Evolutionary conservation across 2,888 invertebrate species (phyloP), one percentile per base, ranked within the genome.

Genomic region (Automeris io): DNA sequence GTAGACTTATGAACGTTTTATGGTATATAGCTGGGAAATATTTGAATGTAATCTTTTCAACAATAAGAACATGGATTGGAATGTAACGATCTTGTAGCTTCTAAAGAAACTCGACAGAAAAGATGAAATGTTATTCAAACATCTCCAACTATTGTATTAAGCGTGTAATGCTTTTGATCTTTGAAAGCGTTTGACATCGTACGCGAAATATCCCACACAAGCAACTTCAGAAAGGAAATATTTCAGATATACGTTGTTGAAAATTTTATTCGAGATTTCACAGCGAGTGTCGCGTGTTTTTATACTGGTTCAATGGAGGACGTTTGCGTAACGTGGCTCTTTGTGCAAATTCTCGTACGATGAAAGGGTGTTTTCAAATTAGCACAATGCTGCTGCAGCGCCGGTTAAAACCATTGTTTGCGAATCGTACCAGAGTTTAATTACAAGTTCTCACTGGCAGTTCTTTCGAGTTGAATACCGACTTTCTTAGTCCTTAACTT

Each of bases 301-400:
- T 70, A 61, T 67, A 68, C 70, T 66, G n/a, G 69, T 70, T 69
- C 70, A 72, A 68, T 64, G 68, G 66, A 51, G 52, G 56, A 55
- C 57, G 54, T 51, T 65, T 51, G 58, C 16, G 8, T 60, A 62
- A 62, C 61, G 54, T 52, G 47, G 56, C 54, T 60, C 61, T 57
- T 50, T 45, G 53, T 29, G 16, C 46, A 47, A 60, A 59, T 53
- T 49, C 54, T 48, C 51, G 40, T 36, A 39, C 46, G 49, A 43
- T 50, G 54, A 45, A 50, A 42, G 44, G 57, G 52, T 57, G 61
- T 65, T 65, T 62, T 54, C 44, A 57, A 66, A 68, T 54, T 57
- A 46, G 52, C 39, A 42, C 43, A 35, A 48, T 37, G 40, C 47
- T 47, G 31, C 32, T n/a, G 16, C 29, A 5, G 16, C 16, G 16